Evolutionary conservation across 2,797 vertebrate genomes (phyloP).

Genomic region (Cetoscarus ocellatus): DNA sequence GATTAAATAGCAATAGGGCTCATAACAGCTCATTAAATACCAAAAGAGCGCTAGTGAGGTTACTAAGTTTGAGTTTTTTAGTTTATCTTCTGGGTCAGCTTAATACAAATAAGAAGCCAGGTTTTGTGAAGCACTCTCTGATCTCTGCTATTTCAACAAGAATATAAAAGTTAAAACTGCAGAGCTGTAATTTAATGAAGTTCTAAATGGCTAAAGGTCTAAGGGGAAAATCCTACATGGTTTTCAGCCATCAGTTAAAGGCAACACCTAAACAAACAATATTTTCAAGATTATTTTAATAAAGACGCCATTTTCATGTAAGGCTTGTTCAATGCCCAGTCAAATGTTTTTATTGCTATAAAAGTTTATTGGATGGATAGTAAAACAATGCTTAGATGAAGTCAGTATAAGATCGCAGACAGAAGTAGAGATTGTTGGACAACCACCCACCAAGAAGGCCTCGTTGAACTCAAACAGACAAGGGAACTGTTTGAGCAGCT

Average conservation of each 20-base stretch:
- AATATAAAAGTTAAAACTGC: no score
- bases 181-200: no score
- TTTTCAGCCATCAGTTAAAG: neutral
- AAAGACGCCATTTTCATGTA: no score
- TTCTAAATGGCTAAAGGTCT: no score
- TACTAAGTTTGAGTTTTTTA: neutral
- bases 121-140: neutral
- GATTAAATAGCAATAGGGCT: neutral
- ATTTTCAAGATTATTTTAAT: neutral
- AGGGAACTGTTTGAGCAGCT: constrained; percentile 98
- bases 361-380: neutral
- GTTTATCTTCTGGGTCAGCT: no score
- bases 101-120: no score
- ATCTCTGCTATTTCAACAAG: no score
- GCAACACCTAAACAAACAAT: neutral
- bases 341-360: neutral
- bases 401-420: neutral
- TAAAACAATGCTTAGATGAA: neutral
- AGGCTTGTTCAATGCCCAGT: neutral
- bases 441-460: constrained; percentile 93
- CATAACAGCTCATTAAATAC: neutral
- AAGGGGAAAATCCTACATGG: neutral
- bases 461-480: constrained; percentile 99
- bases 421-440: neutral
- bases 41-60: no score